These are phyloP conservation scores for Myrmecophaga tridactyla DNA, from an alignment of 2,113 vertebrate genomes.

Conservation along the genomic window DNA sequence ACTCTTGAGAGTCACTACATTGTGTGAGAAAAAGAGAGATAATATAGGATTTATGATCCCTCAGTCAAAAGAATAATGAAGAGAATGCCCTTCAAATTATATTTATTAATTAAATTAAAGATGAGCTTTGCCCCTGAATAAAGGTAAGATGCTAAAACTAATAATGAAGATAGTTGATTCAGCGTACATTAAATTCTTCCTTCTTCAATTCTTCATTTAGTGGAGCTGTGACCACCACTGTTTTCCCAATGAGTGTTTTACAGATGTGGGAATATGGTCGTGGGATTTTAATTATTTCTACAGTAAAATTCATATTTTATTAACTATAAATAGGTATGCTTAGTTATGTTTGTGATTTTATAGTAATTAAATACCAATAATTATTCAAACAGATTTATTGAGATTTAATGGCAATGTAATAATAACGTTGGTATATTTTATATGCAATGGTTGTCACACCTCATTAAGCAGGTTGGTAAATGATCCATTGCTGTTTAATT, in stretches of 20 bases:
- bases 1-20: neutral
- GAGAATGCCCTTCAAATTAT: neutral
- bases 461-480: conserved; percentile 83
- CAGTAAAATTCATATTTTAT: conserved; percentile 60
- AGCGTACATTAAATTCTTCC: conserved; percentile 8
- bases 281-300: conserved; percentile 53
- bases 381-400: conserved; percentile 84
- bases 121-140: neutral
- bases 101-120: conserved; percentile 44
- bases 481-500: conserved; percentile 84
- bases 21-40: neutral
- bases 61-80: neutral
- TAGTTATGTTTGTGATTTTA: conserved; percentile 61
- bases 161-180: neutral
- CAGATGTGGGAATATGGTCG: conserved; percentile 32
- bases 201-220: conserved; percentile 20
- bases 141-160: neutral
- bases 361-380: conserved; percentile 75
- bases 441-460: conserved; percentile 78
- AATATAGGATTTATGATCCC: neutral
- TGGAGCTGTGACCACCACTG: neutral
- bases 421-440: conserved; percentile 80
- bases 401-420: conserved; percentile 80
- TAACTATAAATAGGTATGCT: conserved; percentile 69
- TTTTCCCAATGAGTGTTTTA: conserved; percentile 21